phyloP scores from a whole-genome alignment of 2,888 invertebrate genomes.

The Drosophila dives region DNA sequence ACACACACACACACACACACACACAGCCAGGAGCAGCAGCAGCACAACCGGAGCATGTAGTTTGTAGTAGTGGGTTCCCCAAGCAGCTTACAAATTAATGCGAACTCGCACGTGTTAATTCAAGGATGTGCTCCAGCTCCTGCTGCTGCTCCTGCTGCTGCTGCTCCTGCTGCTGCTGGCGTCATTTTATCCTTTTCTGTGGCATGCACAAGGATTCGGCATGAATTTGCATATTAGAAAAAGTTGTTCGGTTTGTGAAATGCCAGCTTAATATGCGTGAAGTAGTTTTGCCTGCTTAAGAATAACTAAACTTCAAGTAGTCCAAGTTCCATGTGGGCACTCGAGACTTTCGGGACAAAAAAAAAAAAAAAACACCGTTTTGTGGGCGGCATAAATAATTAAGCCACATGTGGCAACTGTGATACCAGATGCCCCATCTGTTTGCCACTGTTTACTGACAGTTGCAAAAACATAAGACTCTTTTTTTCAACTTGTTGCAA shows the following conservation, averaged over 20 bases:
- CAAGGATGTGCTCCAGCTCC: constrained; percentile 68
- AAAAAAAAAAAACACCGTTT: background rate
- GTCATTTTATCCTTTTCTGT: constrained; percentile 59
- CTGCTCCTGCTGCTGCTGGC: constrained; percentile 25
- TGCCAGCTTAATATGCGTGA: constrained; percentile 81
- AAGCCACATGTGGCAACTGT: constrained; percentile 37
- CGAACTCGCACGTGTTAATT: constrained; percentile 78
- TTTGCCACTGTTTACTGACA: constrained; percentile 4
- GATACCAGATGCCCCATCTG: constrained; percentile 9
- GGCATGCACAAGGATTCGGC: constrained; percentile 53
- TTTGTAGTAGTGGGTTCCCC: constrained; percentile 30
- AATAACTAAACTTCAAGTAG: constrained; percentile 69
- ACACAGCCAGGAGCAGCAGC: background rate
- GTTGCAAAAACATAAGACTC: background rate
- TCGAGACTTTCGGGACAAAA: constrained; percentile 5
- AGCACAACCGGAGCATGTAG: constrained; percentile 3
- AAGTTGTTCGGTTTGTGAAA: constrained; percentile 75
- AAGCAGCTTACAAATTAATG: constrained; percentile 74
- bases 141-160: constrained; percentile 26
- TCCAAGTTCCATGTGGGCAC: constrained; percentile 56
- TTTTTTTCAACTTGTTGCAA: constrained; percentile 1
- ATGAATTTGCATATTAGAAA: constrained; percentile 80
- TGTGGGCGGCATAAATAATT: constrained; percentile 75
- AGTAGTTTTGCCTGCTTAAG: constrained; percentile 73
- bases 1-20: constrained; percentile 1